Conservation (phyloP, 1,140 invertebrate species). For the Papilio machaon region DNA sequence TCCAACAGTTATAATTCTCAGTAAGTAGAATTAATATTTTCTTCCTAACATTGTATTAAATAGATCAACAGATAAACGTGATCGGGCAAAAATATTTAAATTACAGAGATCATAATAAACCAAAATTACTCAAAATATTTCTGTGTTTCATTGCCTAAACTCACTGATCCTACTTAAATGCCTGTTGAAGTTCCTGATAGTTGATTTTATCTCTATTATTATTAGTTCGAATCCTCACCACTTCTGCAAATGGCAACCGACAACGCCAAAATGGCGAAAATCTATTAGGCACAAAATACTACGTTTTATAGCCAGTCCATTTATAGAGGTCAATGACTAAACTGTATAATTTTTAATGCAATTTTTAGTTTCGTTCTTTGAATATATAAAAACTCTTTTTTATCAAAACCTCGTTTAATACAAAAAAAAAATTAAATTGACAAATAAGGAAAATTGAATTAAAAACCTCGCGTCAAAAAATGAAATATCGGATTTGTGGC, state of each 20-base stretch:
- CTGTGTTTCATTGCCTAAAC: not conserved
- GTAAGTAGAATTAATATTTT: constrained; percentile 23
- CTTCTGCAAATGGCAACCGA: no score
- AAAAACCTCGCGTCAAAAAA: constrained; percentile 4
- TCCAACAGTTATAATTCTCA: constrained; percentile 8
- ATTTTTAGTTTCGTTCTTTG: no score
- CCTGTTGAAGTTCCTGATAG: no score
- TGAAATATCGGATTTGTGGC: not conserved
- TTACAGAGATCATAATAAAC: constrained; percentile 23
- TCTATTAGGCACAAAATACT: no score
- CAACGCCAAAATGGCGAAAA: no score
- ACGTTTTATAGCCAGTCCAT: no score
- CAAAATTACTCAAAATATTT: not conserved
- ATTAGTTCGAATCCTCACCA: no score
- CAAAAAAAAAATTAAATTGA: not conserved
- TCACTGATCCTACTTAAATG: no score
- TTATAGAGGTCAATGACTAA: no score
- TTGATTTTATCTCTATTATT: no score
- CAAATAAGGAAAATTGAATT: constrained; percentile 1
- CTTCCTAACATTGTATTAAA: constrained; percentile 24
- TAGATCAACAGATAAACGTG: not conserved
- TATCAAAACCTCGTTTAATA: not conserved
- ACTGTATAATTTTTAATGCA: no score
- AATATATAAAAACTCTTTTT: not conserved
- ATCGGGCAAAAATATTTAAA: not conserved